Evolutionary conservation across 2,797 vertebrate genomes (phyloP).

Genomic region (Sebastolobus altivelis): DNA sequence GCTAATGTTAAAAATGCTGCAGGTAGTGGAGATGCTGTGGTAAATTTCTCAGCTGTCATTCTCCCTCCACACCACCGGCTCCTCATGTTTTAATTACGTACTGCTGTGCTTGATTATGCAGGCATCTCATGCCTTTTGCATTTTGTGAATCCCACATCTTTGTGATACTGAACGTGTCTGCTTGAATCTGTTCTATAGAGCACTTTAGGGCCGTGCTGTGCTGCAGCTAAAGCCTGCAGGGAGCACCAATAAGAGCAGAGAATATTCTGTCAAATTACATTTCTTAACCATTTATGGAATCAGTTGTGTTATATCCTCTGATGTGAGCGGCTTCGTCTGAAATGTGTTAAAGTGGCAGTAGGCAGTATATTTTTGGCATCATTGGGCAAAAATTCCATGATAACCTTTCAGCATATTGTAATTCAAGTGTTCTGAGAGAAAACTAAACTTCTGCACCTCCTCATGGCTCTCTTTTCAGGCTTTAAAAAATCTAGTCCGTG

Average conservation of each 20-base stretch:
- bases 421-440: too few relatives aligned
- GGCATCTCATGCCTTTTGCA: conserved; percentile 17
- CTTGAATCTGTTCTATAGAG: conserved; percentile 16
- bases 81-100: conserved; percentile 8
- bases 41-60: not conserved
- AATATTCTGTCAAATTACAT: conserved; percentile 43
- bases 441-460: too few relatives aligned
- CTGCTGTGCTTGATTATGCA: not conserved
- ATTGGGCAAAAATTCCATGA: too few relatives aligned
- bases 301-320: conserved; percentile 20
- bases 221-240: conserved; percentile 37
- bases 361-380: too few relatives aligned
- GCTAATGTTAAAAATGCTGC: not conserved
- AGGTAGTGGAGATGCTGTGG: not conserved
- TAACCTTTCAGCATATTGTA: too few relatives aligned
- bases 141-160: conserved; percentile 5
- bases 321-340: not conserved
- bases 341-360: not conserved
- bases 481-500: too few relatives aligned
- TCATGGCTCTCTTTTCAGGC: too few relatives aligned
- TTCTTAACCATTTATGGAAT: conserved; percentile 19
- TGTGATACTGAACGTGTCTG: conserved; percentile 13
- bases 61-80: not conserved
- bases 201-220: not conserved
- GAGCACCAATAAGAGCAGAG: conserved; percentile 1